Evolutionary conservation across 1,140 invertebrate species (phyloP).

Genomic region (Pachyrhynchus sulphureomaculatus): DNA sequence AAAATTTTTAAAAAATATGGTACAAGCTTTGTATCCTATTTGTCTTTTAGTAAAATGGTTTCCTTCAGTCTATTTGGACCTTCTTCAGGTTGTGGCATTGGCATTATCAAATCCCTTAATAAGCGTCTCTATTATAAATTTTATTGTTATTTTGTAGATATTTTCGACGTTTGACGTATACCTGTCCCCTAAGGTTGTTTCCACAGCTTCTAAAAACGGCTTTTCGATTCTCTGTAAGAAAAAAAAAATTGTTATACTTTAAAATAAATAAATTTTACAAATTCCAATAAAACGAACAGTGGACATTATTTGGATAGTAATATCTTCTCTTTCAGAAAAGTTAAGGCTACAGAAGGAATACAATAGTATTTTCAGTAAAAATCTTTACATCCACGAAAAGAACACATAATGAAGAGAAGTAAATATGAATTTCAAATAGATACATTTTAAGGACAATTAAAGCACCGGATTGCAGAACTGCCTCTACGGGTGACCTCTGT

Average conservation of each 20-base stretch:
- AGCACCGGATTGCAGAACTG: no score
- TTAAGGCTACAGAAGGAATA: no score
- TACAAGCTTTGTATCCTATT: background rate
- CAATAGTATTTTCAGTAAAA: no score
- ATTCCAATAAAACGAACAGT: no score
- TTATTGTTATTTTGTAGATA: slow-evolving; percentile 89
- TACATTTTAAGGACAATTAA: no score
- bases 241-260: slow-evolving; percentile 47
- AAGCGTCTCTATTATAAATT: slow-evolving; percentile 85
- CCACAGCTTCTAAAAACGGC: slow-evolving; percentile 84
- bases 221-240: slow-evolving; percentile 86
- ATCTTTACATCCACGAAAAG: no score
- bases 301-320: no score
- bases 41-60: slow-evolving; percentile 3
- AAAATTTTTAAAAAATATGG: slow-evolving; percentile 6
- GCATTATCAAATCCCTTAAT: slow-evolving; percentile 75
- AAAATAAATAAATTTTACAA: no score
- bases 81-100: slow-evolving; percentile 45
- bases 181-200: slow-evolving; percentile 79
- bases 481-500: no score
- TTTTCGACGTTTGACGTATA: slow-evolving; percentile 90
- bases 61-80: slow-evolving; percentile 22
- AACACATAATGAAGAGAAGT: no score
- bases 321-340: no score
- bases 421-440: no score